phyloP scores from a whole-genome alignment of 2,888 invertebrate genomes.

The Acrobasis consociella region DNA sequence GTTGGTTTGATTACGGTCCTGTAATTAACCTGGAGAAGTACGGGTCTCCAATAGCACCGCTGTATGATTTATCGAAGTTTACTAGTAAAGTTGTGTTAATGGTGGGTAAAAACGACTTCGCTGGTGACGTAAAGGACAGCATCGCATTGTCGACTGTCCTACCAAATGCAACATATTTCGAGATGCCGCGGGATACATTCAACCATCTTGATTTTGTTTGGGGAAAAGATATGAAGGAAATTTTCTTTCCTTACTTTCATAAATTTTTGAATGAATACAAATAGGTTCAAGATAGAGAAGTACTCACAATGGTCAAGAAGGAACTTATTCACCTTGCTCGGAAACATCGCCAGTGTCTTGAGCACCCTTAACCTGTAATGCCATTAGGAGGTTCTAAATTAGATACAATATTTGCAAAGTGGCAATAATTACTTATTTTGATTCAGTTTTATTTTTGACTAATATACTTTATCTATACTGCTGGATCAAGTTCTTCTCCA shows the following conservation, averaged over 20 bases:
- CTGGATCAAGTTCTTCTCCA: too few species aligned
- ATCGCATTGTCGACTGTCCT: neutral
- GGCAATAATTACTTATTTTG: too few species aligned
- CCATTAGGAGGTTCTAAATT: too few species aligned
- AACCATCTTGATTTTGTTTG: neutral
- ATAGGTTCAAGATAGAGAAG: too few species aligned
- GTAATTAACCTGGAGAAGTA: neutral
- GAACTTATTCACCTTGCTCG: too few species aligned
- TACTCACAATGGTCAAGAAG: too few species aligned
- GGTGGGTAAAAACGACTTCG: neutral
- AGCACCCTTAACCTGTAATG: too few species aligned
- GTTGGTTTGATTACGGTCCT: neutral
- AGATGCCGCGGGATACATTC: neutral
- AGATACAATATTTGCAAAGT: too few species aligned
- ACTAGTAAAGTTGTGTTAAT: neutral
- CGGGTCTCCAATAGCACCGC: neutral
- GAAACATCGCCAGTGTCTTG: too few species aligned
- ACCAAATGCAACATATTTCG: neutral
- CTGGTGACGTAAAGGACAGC: neutral
- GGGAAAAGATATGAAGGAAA: neutral
- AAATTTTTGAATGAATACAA: neutral
- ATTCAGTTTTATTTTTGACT: too few species aligned
- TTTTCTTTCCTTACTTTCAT: neutral
- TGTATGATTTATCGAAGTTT: neutral
- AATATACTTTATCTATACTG: too few species aligned